A percentile compares a stretch with the other conserved stretches of the same genome.
These are phyloP conservation scores for Sebastes oblongus DNA, from an alignment of 2,797 vertebrate species.

Conservation along the genomic window DNA sequence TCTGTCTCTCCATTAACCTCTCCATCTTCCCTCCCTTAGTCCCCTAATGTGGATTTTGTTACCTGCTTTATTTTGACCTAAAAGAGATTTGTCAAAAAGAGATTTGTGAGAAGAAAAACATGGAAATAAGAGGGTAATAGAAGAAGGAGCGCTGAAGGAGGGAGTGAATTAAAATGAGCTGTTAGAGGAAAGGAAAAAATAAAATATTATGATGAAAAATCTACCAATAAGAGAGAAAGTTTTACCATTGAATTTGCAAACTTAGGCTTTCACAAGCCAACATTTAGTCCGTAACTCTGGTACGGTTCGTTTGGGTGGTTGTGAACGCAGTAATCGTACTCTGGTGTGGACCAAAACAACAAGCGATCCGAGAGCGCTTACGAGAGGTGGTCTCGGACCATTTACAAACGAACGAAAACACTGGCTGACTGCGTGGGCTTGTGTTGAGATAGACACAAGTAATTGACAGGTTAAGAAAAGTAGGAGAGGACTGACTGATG, in stretches of 20 bases:
- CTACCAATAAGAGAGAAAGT: not conserved
- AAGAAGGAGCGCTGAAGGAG: not conserved
- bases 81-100: not conserved
- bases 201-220: not conserved
- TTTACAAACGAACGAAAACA: no score
- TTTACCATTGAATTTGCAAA: not conserved
- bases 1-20: slow-evolving; percentile 30
- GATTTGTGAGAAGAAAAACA: not conserved
- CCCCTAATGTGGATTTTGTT: not conserved
- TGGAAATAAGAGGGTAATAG: not conserved
- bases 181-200: not conserved
- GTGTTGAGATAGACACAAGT: no score
- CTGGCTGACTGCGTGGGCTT: no score
- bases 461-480: no score
- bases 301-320: no score
- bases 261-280: no score
- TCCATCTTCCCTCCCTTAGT: not conserved
- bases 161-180: not conserved
- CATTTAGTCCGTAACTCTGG: no score
- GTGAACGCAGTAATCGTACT: no score
- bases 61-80: slow-evolving; percentile 7
- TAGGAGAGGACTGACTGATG: no score
- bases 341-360: no score
- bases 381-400: no score
- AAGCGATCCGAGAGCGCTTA: no score